Percentiles rank a stretch among this genome's conserved stretches.
Conservation (phyloP, 2,888 invertebrate species). For the Hoplodrina blanda region DNA sequence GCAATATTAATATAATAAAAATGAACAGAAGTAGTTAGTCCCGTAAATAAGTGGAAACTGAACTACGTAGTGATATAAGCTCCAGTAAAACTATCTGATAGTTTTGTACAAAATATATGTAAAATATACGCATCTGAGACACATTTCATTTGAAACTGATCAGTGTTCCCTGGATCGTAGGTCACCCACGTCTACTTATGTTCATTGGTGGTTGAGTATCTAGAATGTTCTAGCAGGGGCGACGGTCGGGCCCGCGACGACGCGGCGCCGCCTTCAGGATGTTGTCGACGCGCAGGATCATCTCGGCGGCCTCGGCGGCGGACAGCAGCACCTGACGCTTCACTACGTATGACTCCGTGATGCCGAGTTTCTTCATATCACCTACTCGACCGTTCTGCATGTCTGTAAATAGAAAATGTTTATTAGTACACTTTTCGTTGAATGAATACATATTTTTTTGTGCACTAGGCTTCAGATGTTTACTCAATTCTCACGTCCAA, state of each 20-base stretch:
- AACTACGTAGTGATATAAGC: slow-evolving; percentile 8
- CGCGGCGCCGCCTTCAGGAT: slow-evolving; percentile 98
- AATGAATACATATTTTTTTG: not conserved
- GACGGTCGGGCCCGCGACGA: slow-evolving; percentile 96
- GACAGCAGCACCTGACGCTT: slow-evolving; percentile 98
- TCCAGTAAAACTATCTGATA: slow-evolving; percentile 32
- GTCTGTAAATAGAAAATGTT: slow-evolving; percentile 88
- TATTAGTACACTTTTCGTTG: not conserved
- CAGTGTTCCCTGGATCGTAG: slow-evolving; percentile 29
- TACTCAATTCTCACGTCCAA: too few relatives aligned
- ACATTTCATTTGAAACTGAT: slow-evolving; percentile 32
- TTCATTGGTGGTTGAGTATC: slow-evolving; percentile 19
- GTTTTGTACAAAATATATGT: slow-evolving; percentile 37
- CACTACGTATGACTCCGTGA: slow-evolving; percentile 99
- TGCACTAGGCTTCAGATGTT: too few relatives aligned
- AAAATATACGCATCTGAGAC: slow-evolving; percentile 25
- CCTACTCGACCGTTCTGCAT: slow-evolving; percentile 97
- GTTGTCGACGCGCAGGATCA: slow-evolving; percentile 99
- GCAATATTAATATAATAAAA: slow-evolving; percentile 49
- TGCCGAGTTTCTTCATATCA: slow-evolving; percentile 97
- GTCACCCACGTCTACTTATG: slow-evolving; percentile 51
- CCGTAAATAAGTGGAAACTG: slow-evolving; percentile 4
- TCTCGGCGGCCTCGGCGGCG: slow-evolving; percentile 99
- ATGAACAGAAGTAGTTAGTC: slow-evolving; percentile 55
- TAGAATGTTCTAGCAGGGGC: slow-evolving; percentile 92